Percentiles rank a stretch among this genome's conserved stretches.
phyloP scores from a whole-genome alignment of 2,888 invertebrate species.

The Timandra comae region DNA sequence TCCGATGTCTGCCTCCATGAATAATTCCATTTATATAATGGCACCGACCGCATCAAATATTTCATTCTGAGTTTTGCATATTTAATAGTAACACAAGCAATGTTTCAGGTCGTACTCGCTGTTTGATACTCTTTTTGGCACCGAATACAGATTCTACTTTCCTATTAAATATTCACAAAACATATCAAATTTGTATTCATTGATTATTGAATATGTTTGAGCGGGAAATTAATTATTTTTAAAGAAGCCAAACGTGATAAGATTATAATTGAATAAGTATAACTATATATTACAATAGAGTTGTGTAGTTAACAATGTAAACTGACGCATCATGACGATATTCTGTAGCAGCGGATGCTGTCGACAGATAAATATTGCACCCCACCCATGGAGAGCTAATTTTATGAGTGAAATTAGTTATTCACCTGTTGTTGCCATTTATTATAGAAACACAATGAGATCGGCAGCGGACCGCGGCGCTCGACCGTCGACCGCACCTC shows the following conservation, averaged over 20 bases:
- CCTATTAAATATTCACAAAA: too few species aligned
- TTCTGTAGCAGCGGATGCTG: slow-evolving; percentile 60
- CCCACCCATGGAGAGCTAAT: slow-evolving; percentile 71
- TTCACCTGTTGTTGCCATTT: slow-evolving; percentile 76
- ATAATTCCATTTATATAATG: slow-evolving; percentile 71
- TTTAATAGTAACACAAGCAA: slow-evolving; percentile 64
- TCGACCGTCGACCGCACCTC: slow-evolving; percentile 44
- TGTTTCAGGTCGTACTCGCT: slow-evolving; percentile 32
- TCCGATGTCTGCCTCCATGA: slow-evolving; percentile 61
- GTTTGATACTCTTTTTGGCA: background rate
- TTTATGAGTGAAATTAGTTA: slow-evolving; percentile 75
- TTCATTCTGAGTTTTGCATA: slow-evolving; percentile 67
- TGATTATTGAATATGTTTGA: too few species aligned
- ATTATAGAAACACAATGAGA: slow-evolving; percentile 66
- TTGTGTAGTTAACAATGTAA: slow-evolving; percentile 33
- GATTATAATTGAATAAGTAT: slow-evolving; percentile 6
- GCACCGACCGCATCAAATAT: slow-evolving; percentile 68
- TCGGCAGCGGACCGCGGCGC: slow-evolving; percentile 51
- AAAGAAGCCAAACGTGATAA: too few species aligned
- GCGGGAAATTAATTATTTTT: background rate
- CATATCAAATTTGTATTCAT: too few species aligned
- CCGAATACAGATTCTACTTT: too few species aligned
- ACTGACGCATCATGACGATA: slow-evolving; percentile 45
- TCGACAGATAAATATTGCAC: slow-evolving; percentile 68
- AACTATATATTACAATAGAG: slow-evolving; percentile 12